Base-by-base conservation (phyloP, 2,888 invertebrate species). In the Thysanoteuthis rhombus region DNA sequence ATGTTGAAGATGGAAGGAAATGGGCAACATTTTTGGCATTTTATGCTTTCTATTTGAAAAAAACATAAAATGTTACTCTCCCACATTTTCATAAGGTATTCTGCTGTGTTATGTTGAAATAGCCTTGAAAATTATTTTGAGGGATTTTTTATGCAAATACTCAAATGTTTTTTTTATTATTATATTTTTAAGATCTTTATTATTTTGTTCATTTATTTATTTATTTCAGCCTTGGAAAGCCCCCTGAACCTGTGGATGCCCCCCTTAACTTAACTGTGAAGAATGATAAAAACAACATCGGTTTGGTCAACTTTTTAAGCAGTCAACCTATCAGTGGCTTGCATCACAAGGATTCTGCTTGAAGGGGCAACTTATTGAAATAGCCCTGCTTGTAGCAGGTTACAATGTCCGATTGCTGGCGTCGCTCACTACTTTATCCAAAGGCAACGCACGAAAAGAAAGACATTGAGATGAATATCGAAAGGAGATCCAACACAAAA, bases 261-360 rank as follows among this genome's bases (percentile, higher is more conserved):
- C 93, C 93, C 22, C 47, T 93, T 22, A 93, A 93, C 38, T 38
- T 93, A 93, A 93, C 93, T 19, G 58, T 93, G 45, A 93, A 93
- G 12, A n/a, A 45, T 32, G 92, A 92, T 19, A 92, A 92, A 92
- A 32, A 32, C n/a, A 92, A 40, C 2, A 42, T 40, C 32, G 22
- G 42, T 8, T 40, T 45, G 39, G n/a, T 45, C 1, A n/a, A 45
- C 22, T 45, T 92, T 40, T 32, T 92, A 92, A 92, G 19, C 40
- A 45, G 32, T 32, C 92, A 40, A 92, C 45, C 92, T 32, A 39
- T 92, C 39, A 75, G 75, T n/a, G 92, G 40, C n/a, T 32, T 92
- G 40, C 92, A 92, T n/a, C 92, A 92, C 6, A 92, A 92, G 28
- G 92, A 92, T 32, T 45, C 92, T 19, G 92, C 92, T 45, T 92